A percentile compares a stretch with the other conserved stretches of the same genome.
These are phyloP conservation scores for Plebejus melissa DNA, from an alignment of 2,888 invertebrate species.

Conservation along the genomic window DNA sequence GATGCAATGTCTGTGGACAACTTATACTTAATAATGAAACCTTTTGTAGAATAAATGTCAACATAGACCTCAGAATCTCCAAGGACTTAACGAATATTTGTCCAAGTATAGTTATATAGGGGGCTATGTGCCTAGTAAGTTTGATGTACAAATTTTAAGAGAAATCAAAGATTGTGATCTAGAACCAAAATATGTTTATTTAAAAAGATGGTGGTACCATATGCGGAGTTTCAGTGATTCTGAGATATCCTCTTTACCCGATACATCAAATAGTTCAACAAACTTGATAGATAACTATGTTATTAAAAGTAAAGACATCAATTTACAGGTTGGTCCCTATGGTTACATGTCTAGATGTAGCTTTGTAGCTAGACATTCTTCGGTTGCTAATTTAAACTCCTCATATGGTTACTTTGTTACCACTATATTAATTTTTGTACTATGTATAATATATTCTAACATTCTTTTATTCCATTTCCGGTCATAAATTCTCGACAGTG, in stretches of 20 bases:
- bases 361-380: slow-evolving; percentile 32
- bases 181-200: slow-evolving; percentile 62
- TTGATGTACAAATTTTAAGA: slow-evolving; percentile 67
- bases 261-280: slow-evolving; percentile 42
- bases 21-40: slow-evolving; percentile 34
- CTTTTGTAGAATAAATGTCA: slow-evolving; percentile 57
- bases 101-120: slow-evolving; percentile 77
- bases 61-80: slow-evolving; percentile 46
- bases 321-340: slow-evolving; percentile 56
- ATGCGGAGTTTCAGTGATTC: slow-evolving; percentile 78
- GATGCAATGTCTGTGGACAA: slow-evolving; percentile 32
- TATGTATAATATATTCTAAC: neutral
- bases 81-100: slow-evolving; percentile 65
- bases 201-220: slow-evolving; percentile 81
- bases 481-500: slow-evolving; percentile 53
- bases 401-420: slow-evolving; percentile 65
- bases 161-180: slow-evolving; percentile 51
- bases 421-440: slow-evolving; percentile 37
- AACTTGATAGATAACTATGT: slow-evolving; percentile 41
- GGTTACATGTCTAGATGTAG: slow-evolving; percentile 30
- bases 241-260: slow-evolving; percentile 69
- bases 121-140: slow-evolving; percentile 74
- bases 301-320: slow-evolving; percentile 48
- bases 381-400: slow-evolving; percentile 46
- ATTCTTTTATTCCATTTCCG: slow-evolving; percentile 53